A percentile compares a stretch with the other conserved stretches of the same genome.
phyloP scores from a whole-genome alignment of 2,113 vertebrate species.

The Laterallus jamaicensis region DNA sequence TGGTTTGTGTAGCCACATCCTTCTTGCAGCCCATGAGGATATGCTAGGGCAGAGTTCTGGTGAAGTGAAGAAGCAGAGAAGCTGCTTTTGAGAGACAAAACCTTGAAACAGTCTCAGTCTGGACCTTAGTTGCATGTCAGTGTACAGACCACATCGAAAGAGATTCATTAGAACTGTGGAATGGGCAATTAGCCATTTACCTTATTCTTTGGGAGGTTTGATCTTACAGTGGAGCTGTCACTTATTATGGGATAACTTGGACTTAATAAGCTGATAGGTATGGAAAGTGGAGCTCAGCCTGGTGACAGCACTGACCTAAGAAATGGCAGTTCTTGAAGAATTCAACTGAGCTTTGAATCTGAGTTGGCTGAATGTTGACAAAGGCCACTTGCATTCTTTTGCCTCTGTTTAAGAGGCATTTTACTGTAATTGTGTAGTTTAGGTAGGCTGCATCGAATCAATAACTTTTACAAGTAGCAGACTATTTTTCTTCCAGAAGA shows the following conservation, averaged over 20 bases:
- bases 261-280: not conserved
- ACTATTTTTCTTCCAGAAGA: not conserved
- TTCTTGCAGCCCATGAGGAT: not conserved
- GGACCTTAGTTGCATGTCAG: not conserved
- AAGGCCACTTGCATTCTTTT: not conserved
- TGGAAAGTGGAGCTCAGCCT: not conserved
- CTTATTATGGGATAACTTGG: not conserved
- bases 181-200: not conserved
- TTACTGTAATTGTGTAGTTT: constrained; percentile 6
- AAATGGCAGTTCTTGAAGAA: not conserved
- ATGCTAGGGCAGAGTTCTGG: not conserved
- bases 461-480: not conserved
- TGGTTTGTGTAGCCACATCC: not conserved
- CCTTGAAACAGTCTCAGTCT: not conserved
- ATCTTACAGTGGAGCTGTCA: not conserved
- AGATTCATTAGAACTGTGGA: not conserved
- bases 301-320: not conserved
- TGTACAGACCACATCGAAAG: not conserved
- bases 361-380: not conserved
- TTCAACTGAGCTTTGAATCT: not conserved
- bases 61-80: not conserved
- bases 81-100: not conserved
- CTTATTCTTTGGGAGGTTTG: not conserved
- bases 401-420: not conserved
- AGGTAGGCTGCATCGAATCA: not conserved